Evolutionary conservation across 2,888 invertebrate species (phyloP).

Genomic region (Conus canariensis): DNA sequence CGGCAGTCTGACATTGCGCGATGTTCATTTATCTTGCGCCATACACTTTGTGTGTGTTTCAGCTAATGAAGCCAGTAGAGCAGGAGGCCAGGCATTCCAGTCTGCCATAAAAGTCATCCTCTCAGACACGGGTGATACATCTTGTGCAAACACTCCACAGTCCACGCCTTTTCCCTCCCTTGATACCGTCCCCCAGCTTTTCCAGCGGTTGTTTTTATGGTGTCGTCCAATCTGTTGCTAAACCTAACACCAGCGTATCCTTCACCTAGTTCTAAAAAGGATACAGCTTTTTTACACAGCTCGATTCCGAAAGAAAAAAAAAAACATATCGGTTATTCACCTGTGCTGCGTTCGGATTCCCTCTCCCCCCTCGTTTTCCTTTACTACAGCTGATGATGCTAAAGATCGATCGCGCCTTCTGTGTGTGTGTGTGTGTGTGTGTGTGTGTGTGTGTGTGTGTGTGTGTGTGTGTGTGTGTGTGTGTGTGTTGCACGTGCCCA

Average conservation of each 20-base stretch:
- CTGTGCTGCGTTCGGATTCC: neutral
- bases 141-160: neutral
- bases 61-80: neutral
- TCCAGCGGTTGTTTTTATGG: neutral
- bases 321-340: neutral
- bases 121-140: neutral
- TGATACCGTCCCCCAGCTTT: too few species aligned
- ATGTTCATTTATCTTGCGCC: neutral
- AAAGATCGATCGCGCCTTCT: neutral
- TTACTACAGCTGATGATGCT: too few species aligned
- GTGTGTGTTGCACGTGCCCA: neutral
- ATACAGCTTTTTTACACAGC: neutral
- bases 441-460: conserved; percentile 17
- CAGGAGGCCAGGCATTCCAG: neutral
- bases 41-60: neutral
- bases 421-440: neutral
- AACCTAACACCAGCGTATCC: neutral
- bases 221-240: neutral
- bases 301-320: neutral
- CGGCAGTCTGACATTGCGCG: neutral
- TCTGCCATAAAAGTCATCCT: neutral
- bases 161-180: neutral
- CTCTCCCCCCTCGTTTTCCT: too few species aligned
- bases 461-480: conserved; percentile 18
- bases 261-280: neutral